Base-by-base conservation (phyloP, 2,797 vertebrate species). In the Manis javanica region DNA sequence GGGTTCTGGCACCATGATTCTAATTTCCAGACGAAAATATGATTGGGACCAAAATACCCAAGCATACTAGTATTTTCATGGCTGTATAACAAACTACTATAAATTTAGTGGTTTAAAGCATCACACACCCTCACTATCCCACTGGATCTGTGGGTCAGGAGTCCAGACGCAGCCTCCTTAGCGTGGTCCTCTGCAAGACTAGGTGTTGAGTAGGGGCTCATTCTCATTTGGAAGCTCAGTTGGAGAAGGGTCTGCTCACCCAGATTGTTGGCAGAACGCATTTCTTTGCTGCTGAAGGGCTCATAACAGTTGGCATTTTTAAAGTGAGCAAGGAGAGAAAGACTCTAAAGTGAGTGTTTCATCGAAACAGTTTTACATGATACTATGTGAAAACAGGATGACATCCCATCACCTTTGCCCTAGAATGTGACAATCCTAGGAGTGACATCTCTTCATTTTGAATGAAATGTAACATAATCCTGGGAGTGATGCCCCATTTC, bases 21-120 rank as follows among this genome's bases (percentile, higher is more conserved):
- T 64, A 53, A 79, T 79, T 83, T 89, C 97, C 23, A 77, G 29
- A 57, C 39, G 53, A 86, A 85, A 83, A 55, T n/a, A 19, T 68
- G 37, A 39, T 42, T 82, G 15, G 51, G 72, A 59, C 4, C 4
- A 85, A 91, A 71, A 66, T 53, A 64, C 5, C 31, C 49, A 15
- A 23, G 24, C 66, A 42, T 16, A 26, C 61, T 82, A 9, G 14
- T 16, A 39, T 64, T 34, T 72, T 49, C 37, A 19, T 16, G 31
- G 14, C 2, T 42, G 14, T 59, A 10, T 51, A 55, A 61, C 0
- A 49, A 16, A 42, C 61, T 23, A 12, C 9, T 23, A 39, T 34
- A 71, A 8, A 75, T 18, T 10, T 26, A 26, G 57, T 14, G 26
- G 15, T 42, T 90, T 75, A 49, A 72, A 72, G 13, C 1, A 19